Conservation (phyloP, 2,888 invertebrate species). For the Hemaris fuciformis region DNA sequence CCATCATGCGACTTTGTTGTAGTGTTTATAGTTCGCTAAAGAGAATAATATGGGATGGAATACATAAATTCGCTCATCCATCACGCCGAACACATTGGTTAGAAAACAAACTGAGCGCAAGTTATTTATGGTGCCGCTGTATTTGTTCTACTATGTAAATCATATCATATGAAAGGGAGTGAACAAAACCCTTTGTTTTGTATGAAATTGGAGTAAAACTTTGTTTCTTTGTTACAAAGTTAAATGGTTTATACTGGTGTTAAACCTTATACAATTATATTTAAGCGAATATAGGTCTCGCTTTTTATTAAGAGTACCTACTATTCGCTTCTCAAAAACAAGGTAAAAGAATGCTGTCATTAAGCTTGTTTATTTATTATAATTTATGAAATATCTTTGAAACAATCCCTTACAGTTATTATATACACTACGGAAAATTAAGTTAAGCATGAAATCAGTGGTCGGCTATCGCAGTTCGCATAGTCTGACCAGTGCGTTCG, state of each 20-base stretch:
- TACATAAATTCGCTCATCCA: constrained; percentile 38
- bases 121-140: neutral
- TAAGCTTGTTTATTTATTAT: too few relatives aligned
- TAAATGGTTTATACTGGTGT: too few relatives aligned
- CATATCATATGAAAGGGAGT: neutral
- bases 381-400: too few relatives aligned
- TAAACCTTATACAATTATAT: too few relatives aligned
- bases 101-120: constrained; percentile 22
- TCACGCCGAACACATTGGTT: constrained; percentile 21
- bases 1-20: constrained; percentile 49
- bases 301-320: too few relatives aligned
- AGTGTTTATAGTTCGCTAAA: constrained; percentile 42
- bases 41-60: constrained; percentile 39
- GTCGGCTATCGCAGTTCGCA: neutral
- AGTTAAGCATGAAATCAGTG: neutral
- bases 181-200: too few relatives aligned
- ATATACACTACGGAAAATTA: neutral
- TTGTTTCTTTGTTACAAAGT: neutral
- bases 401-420: neutral
- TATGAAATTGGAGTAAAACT: too few relatives aligned
- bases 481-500: neutral
- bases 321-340: too few relatives aligned
- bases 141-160: neutral
- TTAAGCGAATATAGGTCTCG: neutral
- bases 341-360: too few relatives aligned